phyloP scores from a whole-genome alignment of 2,797 vertebrate species.

The Onychomys torridus region DNA sequence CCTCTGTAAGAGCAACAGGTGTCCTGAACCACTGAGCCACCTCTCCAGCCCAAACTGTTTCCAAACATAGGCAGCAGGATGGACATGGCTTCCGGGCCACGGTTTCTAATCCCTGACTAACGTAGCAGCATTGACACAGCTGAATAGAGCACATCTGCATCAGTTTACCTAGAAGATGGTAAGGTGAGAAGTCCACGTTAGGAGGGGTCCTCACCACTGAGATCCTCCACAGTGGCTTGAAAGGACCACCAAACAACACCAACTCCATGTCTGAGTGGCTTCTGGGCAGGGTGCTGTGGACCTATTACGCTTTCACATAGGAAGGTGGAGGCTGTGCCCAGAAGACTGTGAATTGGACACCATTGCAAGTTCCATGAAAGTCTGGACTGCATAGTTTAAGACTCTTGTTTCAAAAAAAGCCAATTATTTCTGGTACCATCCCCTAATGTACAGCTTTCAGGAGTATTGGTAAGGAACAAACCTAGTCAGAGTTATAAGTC shows the following conservation, averaged over 20 bases:
- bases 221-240: background rate
- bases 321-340: background rate
- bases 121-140: constrained; percentile 22
- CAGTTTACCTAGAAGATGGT: background rate
- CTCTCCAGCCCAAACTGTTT: background rate
- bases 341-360: background rate
- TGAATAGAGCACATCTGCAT: background rate
- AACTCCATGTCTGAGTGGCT: background rate
- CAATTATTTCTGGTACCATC: background rate
- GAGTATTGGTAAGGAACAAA: background rate
- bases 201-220: background rate
- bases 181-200: background rate
- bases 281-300: background rate
- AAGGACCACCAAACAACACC: background rate
- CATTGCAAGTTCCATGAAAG: background rate
- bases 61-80: background rate
- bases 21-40: background rate
- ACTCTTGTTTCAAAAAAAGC: background rate
- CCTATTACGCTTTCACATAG: background rate
- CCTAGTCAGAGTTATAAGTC: background rate
- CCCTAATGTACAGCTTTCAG: background rate
- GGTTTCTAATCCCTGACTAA: constrained; percentile 25
- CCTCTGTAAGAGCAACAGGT: background rate
- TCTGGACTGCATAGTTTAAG: background rate
- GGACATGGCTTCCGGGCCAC: background rate